These are phyloP conservation scores for Stercorarius parasiticus DNA, from an alignment of 2,113 vertebrate genomes.

Conservation along the genomic window DNA sequence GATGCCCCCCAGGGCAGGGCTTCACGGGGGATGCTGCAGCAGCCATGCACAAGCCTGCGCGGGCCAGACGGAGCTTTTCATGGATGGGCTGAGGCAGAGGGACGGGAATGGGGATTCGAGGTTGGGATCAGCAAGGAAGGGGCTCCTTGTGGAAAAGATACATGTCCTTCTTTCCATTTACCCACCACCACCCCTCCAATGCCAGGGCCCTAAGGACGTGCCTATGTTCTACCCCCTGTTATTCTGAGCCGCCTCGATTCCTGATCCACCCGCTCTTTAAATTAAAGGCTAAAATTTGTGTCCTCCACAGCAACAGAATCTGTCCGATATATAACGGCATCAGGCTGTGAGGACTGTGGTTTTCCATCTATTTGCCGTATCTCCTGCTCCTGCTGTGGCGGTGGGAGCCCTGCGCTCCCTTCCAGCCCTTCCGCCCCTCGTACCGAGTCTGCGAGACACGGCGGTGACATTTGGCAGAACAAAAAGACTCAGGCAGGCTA, in stretches of 20 bases:
- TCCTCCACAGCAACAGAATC: not conserved
- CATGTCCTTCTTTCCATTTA: rapidly evolving
- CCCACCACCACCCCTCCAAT: not conserved
- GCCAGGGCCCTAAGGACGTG: not conserved
- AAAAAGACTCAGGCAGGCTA: not conserved
- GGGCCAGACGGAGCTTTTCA: no score
- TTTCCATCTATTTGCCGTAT: rapidly evolving
- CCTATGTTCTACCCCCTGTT: rapidly evolving
- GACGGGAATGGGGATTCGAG: not conserved
- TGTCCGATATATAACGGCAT: rapidly evolving
- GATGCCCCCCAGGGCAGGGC: not conserved
- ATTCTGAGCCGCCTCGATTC: not conserved
- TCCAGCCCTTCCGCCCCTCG: not conserved
- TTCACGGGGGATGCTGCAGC: not conserved
- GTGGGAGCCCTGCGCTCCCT: not conserved
- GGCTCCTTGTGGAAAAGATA: not conserved
- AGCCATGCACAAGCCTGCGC: not conserved
- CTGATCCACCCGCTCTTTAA: not conserved
- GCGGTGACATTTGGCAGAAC: not conserved
- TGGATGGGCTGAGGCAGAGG: not conserved
- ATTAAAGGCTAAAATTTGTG: not conserved
- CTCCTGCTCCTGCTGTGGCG: not conserved
- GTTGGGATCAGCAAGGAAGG: not conserved
- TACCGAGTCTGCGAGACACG: rapidly evolving
- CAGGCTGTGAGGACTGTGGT: not conserved